Base-by-base conservation (phyloP, 2,888 invertebrate genomes). In the Aethes cnicana region DNA sequence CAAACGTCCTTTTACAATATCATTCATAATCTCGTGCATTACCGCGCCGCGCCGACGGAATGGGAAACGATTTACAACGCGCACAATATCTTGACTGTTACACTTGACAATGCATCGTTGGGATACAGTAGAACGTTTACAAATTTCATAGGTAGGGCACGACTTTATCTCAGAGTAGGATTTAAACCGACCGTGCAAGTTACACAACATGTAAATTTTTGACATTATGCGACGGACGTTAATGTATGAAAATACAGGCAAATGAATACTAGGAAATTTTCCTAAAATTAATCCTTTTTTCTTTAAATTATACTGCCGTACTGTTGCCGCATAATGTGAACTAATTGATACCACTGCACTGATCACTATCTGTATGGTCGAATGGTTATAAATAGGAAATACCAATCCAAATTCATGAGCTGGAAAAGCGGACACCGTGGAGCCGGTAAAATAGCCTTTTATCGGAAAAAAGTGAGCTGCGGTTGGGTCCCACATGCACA, bases 1-100 rank as follows among this genome's bases (percentile, higher is more conserved):
- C 66, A 69, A 69, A 66, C 68, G 65, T 66, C 61, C 67, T 64
- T 64, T 72, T 66, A 63, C 64, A 69, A 69, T 70, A 64, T 61
- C 65, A 64, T 66, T 66, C 67, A 66, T 66, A 63, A 64, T 64
- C 56, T 57, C 59, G 56, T 52, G 58, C 58, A 54, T 61, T 59
- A 54, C 58, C 59, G 56, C 49, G 16, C 11, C 33, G 49, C 56
- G 54, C 16, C 23, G 37, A 14, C 12, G 36, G 36, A 28, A 52
- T 39, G 44, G 39, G 50, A 44, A 50, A 52, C 46, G 46, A 44
- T 52, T 46, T 39, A 39, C 37, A 14, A 30, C 43, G 44, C 44
- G 37, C 23, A 33, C 43, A 32, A 37, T 52, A 37, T 23, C 44
- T 52, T 42, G 25, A 41, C 23, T 36, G 41, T 41, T 41, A 30